Conservation (phyloP, 2,113 vertebrate genomes). For the Opisthocomus hoazin region DNA sequence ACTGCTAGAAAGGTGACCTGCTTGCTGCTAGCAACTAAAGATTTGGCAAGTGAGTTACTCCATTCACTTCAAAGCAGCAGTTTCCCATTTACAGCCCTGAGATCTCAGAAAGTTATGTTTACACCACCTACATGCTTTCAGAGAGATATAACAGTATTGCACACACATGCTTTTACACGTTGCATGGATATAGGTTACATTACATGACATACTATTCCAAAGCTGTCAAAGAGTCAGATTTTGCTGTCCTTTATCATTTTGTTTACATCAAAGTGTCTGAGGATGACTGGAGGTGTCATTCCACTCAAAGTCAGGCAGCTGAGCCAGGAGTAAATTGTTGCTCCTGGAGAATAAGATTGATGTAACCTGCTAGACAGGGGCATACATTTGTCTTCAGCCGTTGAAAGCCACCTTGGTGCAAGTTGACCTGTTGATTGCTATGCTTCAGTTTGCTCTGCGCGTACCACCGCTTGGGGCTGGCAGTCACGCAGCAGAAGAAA, state of each 20-base stretch:
- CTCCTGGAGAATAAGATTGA: background rate
- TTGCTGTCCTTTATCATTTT: background rate
- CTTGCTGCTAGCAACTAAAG: background rate
- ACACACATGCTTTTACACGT: accelerated
- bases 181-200: background rate
- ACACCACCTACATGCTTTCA: background rate
- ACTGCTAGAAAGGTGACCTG: background rate
- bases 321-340: background rate
- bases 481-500: background rate
- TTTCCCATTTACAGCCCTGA: background rate
- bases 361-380: background rate
- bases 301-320: background rate
- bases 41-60: background rate
- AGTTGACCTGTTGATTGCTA: conserved; percentile 3
- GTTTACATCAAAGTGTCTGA: background rate
- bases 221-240: background rate
- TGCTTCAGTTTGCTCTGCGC: background rate
- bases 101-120: background rate
- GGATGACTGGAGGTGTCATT: conserved; percentile 1
- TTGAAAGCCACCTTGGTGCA: background rate
- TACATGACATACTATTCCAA: background rate
- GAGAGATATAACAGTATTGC: background rate
- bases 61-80: background rate
- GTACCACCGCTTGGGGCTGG: background rate
- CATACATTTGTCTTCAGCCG: background rate